phyloP scores from a whole-genome alignment of 2,113 vertebrate genomes.

The Chaenogobius annularis region DNA sequence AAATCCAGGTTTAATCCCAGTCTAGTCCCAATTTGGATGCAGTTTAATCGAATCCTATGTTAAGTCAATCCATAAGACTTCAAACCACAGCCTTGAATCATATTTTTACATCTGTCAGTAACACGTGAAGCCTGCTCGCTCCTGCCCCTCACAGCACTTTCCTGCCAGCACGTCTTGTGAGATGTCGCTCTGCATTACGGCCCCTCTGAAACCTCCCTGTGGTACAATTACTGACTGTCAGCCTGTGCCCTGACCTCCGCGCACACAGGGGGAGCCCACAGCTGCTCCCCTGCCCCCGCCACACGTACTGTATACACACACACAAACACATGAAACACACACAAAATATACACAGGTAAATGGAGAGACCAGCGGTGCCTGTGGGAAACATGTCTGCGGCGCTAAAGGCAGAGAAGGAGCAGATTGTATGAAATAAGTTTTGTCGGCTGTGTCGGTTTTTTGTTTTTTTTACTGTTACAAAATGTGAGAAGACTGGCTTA shows the following conservation, averaged over 20 bases:
- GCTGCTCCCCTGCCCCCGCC: conserved; percentile 11
- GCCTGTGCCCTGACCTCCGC: conserved; percentile 53
- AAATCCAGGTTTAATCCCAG: no score
- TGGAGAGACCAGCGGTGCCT: conserved; percentile 8
- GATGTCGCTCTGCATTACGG: conserved; percentile 62
- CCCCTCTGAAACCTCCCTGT: conserved; percentile 55
- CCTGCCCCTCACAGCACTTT: conserved; percentile 27
- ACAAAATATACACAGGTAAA: neutral
- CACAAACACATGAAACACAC: neutral
- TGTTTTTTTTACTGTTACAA: conserved; percentile 18
- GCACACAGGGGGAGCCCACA: conserved; percentile 30
- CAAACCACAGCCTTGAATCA: conserved; percentile 3
- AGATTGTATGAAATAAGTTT: conserved; percentile 28
- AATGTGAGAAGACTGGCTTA: conserved; percentile 11
- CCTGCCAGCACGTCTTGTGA: conserved; percentile 45
- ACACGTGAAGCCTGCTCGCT: conserved; percentile 15
- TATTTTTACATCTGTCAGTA: conserved; percentile 25
- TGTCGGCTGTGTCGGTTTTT: conserved; percentile 29
- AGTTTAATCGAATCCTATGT: no score
- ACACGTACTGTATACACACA: conserved; percentile 5
- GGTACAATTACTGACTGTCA: conserved; percentile 66
- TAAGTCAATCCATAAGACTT: conserved; percentile 17
- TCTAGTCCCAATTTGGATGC: no score
- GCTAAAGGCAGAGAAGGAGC: conserved; percentile 32
- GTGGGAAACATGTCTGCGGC: conserved; percentile 19